Percentiles rank a stretch among this genome's conserved stretches.
Evolutionary conservation across 2,888 invertebrate species (phyloP).

Genomic region (Mesodorylaimus sp.): DNA sequence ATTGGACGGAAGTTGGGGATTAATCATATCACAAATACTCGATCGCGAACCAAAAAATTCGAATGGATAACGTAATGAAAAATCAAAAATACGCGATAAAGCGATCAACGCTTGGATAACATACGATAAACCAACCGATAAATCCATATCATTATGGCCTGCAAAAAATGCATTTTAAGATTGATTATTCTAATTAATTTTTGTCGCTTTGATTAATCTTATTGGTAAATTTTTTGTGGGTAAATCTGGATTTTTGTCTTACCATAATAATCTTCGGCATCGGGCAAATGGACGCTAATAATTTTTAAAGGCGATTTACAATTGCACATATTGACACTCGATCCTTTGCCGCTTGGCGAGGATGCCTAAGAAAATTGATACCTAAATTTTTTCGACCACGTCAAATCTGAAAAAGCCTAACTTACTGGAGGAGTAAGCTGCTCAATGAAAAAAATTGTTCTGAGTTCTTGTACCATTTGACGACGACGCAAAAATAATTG

Average conservation of each 20-base stretch:
- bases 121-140: conserved; percentile 69
- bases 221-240: neutral
- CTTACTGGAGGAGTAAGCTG: too few species aligned
- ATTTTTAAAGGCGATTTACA: conserved; percentile 12
- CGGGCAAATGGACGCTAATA: conserved; percentile 48
- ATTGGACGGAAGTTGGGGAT: conserved; percentile 45
- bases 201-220: neutral
- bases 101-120: conserved; percentile 63
- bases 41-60: conserved; percentile 61
- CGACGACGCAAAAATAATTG: neutral
- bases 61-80: conserved; percentile 66
- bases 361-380: too few species aligned
- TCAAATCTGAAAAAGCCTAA: too few species aligned
- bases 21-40: conserved; percentile 57
- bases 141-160: conserved; percentile 47
- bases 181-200: too few species aligned
- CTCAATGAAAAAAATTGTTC: neutral
- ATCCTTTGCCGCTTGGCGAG: too few species aligned
- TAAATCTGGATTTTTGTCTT: conserved; percentile 3
- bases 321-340: neutral
- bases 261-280: conserved; percentile 44
- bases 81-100: conserved; percentile 59
- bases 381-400: too few species aligned
- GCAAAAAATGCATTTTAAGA: conserved; percentile 9
- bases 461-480: neutral